Conservation (phyloP, 2,113 vertebrate genomes). For the Asarcornis scutulata region DNA sequence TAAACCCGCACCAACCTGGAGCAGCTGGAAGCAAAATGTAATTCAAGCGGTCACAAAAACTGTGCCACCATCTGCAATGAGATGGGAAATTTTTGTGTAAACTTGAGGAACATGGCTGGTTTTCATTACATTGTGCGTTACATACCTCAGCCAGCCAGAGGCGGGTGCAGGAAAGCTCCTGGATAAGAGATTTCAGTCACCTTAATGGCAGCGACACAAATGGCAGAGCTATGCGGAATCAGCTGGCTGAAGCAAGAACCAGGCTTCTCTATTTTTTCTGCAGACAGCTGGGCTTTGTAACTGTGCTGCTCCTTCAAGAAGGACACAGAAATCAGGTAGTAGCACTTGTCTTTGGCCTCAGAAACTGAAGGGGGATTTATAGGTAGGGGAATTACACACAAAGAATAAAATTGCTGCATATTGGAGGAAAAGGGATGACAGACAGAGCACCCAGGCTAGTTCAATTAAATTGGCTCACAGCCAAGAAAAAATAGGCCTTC, state of each 20-base stretch:
- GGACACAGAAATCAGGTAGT: not conserved
- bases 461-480: not conserved
- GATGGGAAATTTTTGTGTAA: not conserved
- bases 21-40: not conserved
- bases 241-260: not conserved
- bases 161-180: not conserved
- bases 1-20: not conserved
- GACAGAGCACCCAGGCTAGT: not conserved
- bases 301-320: not conserved
- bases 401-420: not conserved
- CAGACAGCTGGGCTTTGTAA: not conserved
- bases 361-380: not conserved
- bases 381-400: not conserved
- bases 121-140: not conserved
- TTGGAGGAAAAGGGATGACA: not conserved
- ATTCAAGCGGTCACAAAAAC: not conserved
- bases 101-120: not conserved
- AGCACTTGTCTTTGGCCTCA: not conserved
- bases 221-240: not conserved
- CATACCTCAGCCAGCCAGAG: not conserved
- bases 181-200: not conserved
- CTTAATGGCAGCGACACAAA: not conserved
- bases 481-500: not conserved
- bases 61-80: not conserved
- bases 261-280: not conserved